Percentiles rank a stretch among this genome's conserved stretches.
These are phyloP conservation scores for Cercopithecus diana DNA, from an alignment of 2,797 vertebrate species.

Conservation along the genomic window DNA sequence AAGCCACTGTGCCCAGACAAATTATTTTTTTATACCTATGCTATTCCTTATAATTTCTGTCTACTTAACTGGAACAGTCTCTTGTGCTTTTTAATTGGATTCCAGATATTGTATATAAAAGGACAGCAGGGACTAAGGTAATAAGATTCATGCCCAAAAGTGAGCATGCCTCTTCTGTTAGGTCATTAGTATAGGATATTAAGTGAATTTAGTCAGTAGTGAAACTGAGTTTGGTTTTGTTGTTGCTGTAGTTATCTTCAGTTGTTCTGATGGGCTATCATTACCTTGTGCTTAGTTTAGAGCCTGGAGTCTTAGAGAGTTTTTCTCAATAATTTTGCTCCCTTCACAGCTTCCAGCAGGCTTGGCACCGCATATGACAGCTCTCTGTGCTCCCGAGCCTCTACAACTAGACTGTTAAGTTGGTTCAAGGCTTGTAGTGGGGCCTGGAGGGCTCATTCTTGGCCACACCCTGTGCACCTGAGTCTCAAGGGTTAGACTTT, in stretches of 20 bases:
- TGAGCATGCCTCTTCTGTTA: not conserved
- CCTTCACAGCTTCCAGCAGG: not conserved
- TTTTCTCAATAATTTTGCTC: not conserved
- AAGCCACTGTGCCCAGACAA: not conserved
- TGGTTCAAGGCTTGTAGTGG: not conserved
- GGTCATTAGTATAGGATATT: not conserved
- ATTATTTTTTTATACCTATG: not conserved
- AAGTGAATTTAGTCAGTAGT: not conserved
- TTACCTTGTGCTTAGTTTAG: not conserved
- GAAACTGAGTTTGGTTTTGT: not conserved
- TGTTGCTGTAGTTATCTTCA: not conserved
- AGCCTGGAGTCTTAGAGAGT: not conserved
- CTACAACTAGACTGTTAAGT: not conserved
- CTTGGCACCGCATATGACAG: not conserved
- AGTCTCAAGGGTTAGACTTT: not conserved
- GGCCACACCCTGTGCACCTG: not conserved
- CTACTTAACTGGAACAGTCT: not conserved
- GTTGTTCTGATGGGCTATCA: not conserved
- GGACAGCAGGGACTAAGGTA: not conserved
- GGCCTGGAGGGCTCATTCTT: not conserved
- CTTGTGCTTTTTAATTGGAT: not conserved
- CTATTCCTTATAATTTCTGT: not conserved
- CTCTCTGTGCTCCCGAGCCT: not conserved
- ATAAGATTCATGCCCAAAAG: not conserved
- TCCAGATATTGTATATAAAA: not conserved